Evolutionary conservation across 2,888 invertebrate genomes (phyloP).

Genomic region (Acleris emargana): DNA sequence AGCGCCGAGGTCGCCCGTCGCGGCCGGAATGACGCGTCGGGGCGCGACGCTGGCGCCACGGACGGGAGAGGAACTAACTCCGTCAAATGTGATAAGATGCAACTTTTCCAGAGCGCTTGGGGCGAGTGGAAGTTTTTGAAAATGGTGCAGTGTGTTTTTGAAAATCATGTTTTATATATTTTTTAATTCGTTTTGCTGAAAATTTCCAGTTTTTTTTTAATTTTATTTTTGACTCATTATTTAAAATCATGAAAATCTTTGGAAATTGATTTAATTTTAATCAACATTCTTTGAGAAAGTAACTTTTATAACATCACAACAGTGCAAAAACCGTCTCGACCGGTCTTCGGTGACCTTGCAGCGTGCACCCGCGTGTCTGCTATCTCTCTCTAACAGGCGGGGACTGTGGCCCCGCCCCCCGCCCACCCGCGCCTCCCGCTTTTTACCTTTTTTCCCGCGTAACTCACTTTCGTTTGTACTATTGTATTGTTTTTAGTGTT

Average conservation of each 20-base stretch:
- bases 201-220: background rate
- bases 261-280: background rate
- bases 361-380: constrained; percentile 49
- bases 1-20: constrained; percentile 73
- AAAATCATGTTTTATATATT: too few species aligned
- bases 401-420: constrained; percentile 70
- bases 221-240: background rate
- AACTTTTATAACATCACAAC: constrained; percentile 48
- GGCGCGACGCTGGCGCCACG: constrained; percentile 60
- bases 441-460: constrained; percentile 70
- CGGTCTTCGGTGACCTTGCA: constrained; percentile 64
- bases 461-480: constrained; percentile 63
- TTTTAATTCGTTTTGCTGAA: background rate
- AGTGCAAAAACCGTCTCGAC: constrained; percentile 48
- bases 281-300: constrained; percentile 21
- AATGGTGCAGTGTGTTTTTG: too few species aligned
- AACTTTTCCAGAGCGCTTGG: constrained; percentile 33
- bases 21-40: constrained; percentile 76
- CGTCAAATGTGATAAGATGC: constrained; percentile 56
- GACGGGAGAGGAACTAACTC: constrained; percentile 50
- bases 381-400: constrained; percentile 66
- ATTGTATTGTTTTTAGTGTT: constrained; percentile 39
- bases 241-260: too few species aligned
- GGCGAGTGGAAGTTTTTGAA: constrained; percentile 20
- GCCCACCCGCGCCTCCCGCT: constrained; percentile 69